These are phyloP conservation scores for Mustela erminea DNA, from an alignment of 2,797 vertebrate genomes.

Conservation along the genomic window DNA sequence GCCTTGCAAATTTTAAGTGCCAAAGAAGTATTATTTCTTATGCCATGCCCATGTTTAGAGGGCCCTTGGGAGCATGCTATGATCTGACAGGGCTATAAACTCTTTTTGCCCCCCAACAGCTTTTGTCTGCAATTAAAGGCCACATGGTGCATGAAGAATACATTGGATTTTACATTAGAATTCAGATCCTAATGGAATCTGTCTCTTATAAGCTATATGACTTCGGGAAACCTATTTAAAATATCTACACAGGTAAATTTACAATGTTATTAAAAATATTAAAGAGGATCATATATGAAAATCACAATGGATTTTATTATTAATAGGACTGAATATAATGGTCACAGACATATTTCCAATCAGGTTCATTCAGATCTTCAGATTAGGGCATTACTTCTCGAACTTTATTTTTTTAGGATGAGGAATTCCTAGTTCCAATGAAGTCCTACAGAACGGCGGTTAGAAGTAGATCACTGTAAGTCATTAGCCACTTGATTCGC, in stretches of 20 bases:
- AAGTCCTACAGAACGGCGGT: background rate
- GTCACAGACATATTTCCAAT: background rate
- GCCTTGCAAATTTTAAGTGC: background rate
- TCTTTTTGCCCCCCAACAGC: background rate
- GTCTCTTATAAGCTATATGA: background rate
- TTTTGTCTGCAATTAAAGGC: background rate
- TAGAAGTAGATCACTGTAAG: background rate
- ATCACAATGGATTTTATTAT: background rate
- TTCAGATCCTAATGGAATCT: background rate
- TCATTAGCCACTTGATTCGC: background rate
- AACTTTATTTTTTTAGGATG: background rate
- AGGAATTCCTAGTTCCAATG: background rate
- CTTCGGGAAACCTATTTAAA: background rate
- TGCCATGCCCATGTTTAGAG: background rate
- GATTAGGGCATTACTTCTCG: background rate
- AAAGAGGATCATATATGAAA: background rate
- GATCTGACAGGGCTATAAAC: background rate
- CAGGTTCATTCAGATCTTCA: background rate
- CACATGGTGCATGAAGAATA: background rate
- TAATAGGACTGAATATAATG: background rate
- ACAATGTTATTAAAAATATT: background rate
- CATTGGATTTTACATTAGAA: background rate
- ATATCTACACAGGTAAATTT: background rate
- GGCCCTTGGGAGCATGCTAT: background rate
- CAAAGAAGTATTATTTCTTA: background rate